Evolutionary conservation across 2,797 vertebrate genomes (phyloP).

Genomic region (Lacerta viridis): DNA sequence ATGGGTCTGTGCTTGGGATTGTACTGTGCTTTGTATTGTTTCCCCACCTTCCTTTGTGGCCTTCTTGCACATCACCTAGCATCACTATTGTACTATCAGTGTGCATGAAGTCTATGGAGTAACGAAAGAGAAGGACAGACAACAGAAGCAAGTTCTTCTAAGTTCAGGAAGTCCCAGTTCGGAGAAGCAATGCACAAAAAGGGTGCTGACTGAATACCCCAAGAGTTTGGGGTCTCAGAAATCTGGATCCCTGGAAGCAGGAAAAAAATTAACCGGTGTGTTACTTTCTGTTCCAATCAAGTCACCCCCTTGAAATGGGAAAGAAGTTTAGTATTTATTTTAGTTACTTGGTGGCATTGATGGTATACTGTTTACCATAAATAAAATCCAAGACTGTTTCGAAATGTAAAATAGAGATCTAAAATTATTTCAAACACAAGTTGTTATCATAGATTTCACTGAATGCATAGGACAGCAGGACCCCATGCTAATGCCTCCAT

Average conservation of each 20-base stretch:
- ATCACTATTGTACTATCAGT: background rate
- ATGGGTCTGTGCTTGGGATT: background rate
- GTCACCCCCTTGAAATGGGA: background rate
- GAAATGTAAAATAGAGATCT: too few species aligned
- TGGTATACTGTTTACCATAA: too few species aligned
- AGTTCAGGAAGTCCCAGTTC: background rate
- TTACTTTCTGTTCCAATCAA: background rate
- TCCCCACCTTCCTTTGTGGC: background rate
- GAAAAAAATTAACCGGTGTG: background rate
- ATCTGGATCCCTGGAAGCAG: background rate
- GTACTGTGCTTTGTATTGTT: background rate
- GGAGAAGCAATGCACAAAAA: background rate
- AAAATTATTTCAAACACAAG: too few species aligned
- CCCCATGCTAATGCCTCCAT: background rate
- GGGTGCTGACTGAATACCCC: background rate
- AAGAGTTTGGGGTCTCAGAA: background rate
- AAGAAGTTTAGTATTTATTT: background rate
- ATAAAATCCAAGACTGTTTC: too few species aligned
- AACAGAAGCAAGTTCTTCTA: background rate
- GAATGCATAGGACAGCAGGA: background rate
- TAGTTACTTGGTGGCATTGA: too few species aligned
- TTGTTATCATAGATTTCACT: background rate
- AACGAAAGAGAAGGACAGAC: background rate
- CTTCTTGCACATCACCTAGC: background rate
- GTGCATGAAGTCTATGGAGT: background rate